Evolutionary conservation across 1,140 invertebrate genomes (phyloP).

Genomic region (Drosophila trapezifrons): DNA sequence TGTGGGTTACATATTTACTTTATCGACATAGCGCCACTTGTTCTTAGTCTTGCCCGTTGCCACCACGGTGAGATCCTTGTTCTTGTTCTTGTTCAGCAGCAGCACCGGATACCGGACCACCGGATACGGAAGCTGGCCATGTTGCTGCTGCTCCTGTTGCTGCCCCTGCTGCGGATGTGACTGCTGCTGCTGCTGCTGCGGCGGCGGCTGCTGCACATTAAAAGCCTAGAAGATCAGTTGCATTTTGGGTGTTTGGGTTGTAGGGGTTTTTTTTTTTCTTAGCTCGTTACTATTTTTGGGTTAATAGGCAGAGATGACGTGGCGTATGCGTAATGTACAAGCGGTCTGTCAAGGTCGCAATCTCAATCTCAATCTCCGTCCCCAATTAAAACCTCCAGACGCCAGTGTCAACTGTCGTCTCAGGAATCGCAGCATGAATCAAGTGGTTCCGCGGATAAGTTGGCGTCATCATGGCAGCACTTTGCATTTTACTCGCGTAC

Average conservation of each 20-base stretch:
- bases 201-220: conserved; percentile 59
- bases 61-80: conserved; percentile 82
- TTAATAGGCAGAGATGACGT: conserved; percentile 39
- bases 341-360: conserved; percentile 50
- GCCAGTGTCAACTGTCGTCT: conserved; percentile 38
- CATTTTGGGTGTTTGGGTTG: conserved; percentile 44
- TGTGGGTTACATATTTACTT: conserved; percentile 80
- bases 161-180: conserved; percentile 26
- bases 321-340: conserved; percentile 64
- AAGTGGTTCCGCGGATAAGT: conserved; percentile 38
- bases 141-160: conserved; percentile 29
- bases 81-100: conserved; percentile 80
- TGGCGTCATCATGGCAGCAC: conserved; percentile 54
- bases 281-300: conserved; percentile 23
- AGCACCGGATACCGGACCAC: conserved; percentile 83
- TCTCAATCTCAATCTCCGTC: conserved; percentile 27
- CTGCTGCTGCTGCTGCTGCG: conserved; percentile 30
- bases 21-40: conserved; percentile 84
- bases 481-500: conserved; percentile 49
- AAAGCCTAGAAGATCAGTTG: conserved; percentile 76
- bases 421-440: conserved; percentile 44
- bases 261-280: conserved; percentile 16
- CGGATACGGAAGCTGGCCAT: conserved; percentile 47
- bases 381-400: conserved; percentile 47
- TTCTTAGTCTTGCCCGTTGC: conserved; percentile 82